Conservation (phyloP, 2,888 invertebrate species). For the Tenthredo scrophulariae region DNA sequence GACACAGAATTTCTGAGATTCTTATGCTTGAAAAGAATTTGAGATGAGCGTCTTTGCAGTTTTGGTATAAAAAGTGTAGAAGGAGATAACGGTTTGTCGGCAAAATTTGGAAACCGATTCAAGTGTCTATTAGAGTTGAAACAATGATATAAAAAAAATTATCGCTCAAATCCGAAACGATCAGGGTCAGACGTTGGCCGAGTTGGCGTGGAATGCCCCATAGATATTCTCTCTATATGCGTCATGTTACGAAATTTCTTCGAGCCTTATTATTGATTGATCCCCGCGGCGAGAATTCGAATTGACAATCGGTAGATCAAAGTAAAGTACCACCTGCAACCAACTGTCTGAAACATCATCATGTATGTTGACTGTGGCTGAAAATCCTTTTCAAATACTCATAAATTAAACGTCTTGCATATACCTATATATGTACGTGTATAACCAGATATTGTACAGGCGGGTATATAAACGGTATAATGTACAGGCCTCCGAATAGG, state of each 20-base stretch:
- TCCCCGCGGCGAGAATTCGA: background rate
- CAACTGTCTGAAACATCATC: background rate
- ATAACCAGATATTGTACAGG: background rate
- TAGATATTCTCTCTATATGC: background rate
- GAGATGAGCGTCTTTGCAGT: too few relatives aligned
- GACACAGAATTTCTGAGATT: too few relatives aligned
- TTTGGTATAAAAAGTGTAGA: too few relatives aligned
- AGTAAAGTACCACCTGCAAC: background rate
- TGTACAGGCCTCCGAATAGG: background rate
- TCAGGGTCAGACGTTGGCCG: too few relatives aligned
- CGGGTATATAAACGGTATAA: background rate
- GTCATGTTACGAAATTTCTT: background rate
- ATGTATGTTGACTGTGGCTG: background rate
- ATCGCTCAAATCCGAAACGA: too few relatives aligned
- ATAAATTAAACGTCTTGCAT: background rate
- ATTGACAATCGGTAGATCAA: constrained; percentile 17
- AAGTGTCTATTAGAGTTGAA: too few relatives aligned
- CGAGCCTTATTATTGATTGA: constrained; percentile 4
- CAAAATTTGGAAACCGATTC: too few relatives aligned
- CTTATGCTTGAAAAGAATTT: too few relatives aligned
- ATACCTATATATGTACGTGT: too few relatives aligned
- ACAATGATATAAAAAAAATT: too few relatives aligned
- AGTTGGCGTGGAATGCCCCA: background rate
- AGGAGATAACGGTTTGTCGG: too few relatives aligned
- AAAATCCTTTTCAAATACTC: background rate